Percentiles rank a stretch among this genome's conserved stretches.
phyloP scores from a whole-genome alignment of 2,113 vertebrate genomes.

The Hystrix cristata region DNA sequence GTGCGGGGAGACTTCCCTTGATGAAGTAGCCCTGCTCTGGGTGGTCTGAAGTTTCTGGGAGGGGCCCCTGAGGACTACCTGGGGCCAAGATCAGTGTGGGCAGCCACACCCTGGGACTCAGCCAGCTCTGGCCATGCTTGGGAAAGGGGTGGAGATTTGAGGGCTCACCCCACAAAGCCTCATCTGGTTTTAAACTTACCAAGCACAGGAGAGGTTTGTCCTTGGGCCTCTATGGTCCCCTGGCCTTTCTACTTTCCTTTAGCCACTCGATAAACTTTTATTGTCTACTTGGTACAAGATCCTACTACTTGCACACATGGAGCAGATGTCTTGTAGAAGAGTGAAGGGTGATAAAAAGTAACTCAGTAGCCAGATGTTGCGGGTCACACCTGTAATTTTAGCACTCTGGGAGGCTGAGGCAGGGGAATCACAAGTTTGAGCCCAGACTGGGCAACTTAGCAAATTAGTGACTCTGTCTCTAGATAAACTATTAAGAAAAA shows the following conservation, averaged over 20 bases:
- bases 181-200: neutral
- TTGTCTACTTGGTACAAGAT: no score
- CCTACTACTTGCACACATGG: fast-evolving
- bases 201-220: neutral
- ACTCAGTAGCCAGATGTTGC: neutral
- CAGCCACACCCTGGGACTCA: fast-evolving
- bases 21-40: fast-evolving
- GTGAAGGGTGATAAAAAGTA: fast-evolving
- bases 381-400: neutral
- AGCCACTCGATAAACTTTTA: neutral
- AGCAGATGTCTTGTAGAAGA: neutral
- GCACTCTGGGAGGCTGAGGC: neutral
- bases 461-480: neutral
- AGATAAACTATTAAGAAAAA: neutral
- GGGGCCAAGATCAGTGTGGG: neutral
- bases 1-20: neutral
- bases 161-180: neutral
- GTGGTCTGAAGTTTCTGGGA: neutral
- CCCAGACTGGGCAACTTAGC: neutral
- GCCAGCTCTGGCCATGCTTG: neutral
- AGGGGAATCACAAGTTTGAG: neutral
- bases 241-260: neutral
- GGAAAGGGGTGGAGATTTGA: fast-evolving
- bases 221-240: neutral
- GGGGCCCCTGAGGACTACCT: fast-evolving